Evolutionary conservation across 2,797 vertebrate species (phyloP).

Genomic region (Hapalemur alaotrensis): DNA sequence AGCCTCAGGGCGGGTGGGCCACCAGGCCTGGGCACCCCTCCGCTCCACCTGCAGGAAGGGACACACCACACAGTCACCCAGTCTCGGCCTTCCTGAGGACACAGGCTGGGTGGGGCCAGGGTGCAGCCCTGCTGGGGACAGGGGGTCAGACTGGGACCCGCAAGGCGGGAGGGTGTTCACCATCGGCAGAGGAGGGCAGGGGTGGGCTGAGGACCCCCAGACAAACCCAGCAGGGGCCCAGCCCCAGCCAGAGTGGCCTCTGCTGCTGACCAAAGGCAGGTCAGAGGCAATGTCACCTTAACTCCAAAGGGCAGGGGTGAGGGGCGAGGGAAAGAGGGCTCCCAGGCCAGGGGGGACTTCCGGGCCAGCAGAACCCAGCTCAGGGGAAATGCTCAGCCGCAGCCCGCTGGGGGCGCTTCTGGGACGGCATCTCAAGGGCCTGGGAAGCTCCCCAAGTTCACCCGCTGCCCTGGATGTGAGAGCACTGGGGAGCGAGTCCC

Average conservation of each 20-base stretch:
- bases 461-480: no score
- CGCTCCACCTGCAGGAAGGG: not conserved
- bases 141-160: not conserved
- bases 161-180: not conserved
- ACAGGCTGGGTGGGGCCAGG: not conserved
- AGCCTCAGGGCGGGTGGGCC: not conserved
- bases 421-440: not conserved
- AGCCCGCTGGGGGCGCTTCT: not conserved
- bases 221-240: not conserved
- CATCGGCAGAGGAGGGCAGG: not conserved
- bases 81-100: not conserved
- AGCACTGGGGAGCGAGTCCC: not conserved
- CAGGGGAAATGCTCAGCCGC: no score
- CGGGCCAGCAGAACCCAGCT: no score
- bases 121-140: not conserved
- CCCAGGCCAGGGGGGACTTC: not conserved
- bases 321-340: not conserved
- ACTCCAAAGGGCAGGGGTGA: not conserved
- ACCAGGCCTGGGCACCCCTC: not conserved
- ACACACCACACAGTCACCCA: not conserved
- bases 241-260: not conserved
- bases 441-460: not conserved
- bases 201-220: not conserved
- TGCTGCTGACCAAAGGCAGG: not conserved
- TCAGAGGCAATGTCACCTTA: not conserved